These are phyloP conservation scores for Pachliopta kotzebuea DNA, from an alignment of 2,888 invertebrate species.

Conservation along the genomic window DNA sequence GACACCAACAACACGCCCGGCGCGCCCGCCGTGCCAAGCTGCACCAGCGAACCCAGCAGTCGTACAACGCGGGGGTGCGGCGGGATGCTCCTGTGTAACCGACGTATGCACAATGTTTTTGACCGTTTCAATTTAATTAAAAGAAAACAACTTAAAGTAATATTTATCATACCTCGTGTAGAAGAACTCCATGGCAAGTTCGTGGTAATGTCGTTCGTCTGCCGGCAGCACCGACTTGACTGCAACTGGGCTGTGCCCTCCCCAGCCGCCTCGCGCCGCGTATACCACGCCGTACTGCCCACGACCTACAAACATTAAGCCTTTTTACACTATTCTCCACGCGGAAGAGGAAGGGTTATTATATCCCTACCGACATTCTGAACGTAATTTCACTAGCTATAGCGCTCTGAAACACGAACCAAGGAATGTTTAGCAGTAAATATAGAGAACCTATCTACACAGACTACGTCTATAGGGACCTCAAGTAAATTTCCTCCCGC, in stretches of 20 bases:
- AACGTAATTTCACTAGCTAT: too few species aligned
- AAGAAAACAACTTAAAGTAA: neutral
- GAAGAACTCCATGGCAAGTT: constrained; percentile 94
- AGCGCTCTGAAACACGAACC: too few species aligned
- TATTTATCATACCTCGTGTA: constrained; percentile 85
- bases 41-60: constrained; percentile 89
- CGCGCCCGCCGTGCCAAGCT: constrained; percentile 86
- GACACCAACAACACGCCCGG: constrained; percentile 91
- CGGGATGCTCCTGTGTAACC: constrained; percentile 84
- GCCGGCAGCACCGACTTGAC: constrained; percentile 94
- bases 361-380: too few species aligned
- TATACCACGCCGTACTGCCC: constrained; percentile 96
- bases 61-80: constrained; percentile 89
- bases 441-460: too few species aligned
- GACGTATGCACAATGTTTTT: too few species aligned
- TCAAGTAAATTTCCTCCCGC: too few species aligned
- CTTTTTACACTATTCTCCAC: too few species aligned
- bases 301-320: constrained; percentile 60
- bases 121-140: constrained; percentile 17
- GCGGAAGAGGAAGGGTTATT: too few species aligned
- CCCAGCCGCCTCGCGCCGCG: constrained; percentile 87
- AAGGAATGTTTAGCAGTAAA: too few species aligned
- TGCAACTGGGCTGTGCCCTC: constrained; percentile 86
- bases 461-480: too few species aligned
- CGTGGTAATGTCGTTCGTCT: constrained; percentile 94